Base-by-base conservation (phyloP, 2,797 vertebrate genomes). In the Coregonus suidteri region DNA sequence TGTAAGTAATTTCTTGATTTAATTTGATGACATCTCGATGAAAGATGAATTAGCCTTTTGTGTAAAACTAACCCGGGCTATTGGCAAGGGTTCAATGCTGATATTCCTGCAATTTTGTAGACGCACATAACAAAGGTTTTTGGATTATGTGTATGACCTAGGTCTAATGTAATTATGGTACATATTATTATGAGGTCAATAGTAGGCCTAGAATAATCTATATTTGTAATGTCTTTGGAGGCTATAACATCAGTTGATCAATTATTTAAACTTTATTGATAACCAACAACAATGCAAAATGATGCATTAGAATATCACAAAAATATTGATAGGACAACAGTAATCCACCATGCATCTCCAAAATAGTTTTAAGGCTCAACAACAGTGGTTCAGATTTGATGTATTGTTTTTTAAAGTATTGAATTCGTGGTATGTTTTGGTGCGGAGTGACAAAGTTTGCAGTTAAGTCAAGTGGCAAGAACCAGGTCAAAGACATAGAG, bases 1-100 rank as follows among this genome's bases (percentile, higher is more conserved):
- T 96, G 98, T 99, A 93, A 97, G 97, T 97, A 20, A 20, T 34
- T 66, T 1, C 18, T 31, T 54, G 1, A 5, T 34, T 77, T 2
- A 16, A 14, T 14, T 34, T 64, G 5, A 47, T 0, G 4, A 30
- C 11, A 30, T 66, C 59, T 2, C 41, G 7, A 74, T 34, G 54
- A 31, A 56, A 15, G 37, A 31, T 31, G 13, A 53, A 35, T 37
- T 67, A 53, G 18, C 13, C 31, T 56, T 35, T 73, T 35, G 56
- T 64, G 30, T 64, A 25, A 9, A 5, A 62, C 6, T 20, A n/a
- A 20, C 56, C 56, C 4, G 18, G 3, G 5, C 59, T 64, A 64
- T 64, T 25, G 16, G 13, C 20, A 11, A 25, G 20, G 20, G n/a
- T 41, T 72, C 53, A 67, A 52, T 31, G 74, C 9, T 9, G n/a